Base-by-base conservation (phyloP, 2,888 invertebrate species). In the Ornithoptera priamus region DNA sequence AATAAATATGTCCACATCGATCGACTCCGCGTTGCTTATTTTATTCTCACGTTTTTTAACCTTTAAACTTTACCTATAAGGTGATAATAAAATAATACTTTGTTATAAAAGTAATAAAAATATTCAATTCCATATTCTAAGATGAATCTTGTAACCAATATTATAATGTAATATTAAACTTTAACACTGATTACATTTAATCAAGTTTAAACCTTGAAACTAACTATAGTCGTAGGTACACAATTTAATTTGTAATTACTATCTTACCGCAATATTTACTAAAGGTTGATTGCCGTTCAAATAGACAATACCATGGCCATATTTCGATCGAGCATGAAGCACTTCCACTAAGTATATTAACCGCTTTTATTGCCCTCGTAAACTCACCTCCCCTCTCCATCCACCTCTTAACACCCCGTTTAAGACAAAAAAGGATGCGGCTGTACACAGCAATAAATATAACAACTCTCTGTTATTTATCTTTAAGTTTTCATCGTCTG, bases 291-390 rank as follows among this genome's bases (percentile, higher is more conserved):
- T 64, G 63, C 57, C 42, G 62, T 46, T 63, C 39, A 69, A 71
- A 70, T 65, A 72, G 65, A 69, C 69, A 70, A 67, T 67, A 67
- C 70, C n/a, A 39, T 30, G 56, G 65, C 66, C 36, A 69, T 75
- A 76, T 76, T 75, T 76, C 69, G 75, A 76, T 75, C 76, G 76
- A 76, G 75, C 73, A 74, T 74, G 69, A 71, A 71, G 69, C 73
- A 71, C 73, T 73, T 70, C 69, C 67, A 69, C 68, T 73, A 75
- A 77, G 74, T 75, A 74, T 73, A 75, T 76, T 73, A 73, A 75
- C 73, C 72, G 66, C 71, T 73, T 77, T 75, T 77, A 77, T 76
- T 72, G 71, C 73, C 62, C 64, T 77, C 75, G 72, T 77, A 77
- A 77, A 74, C 56, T 22, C 7, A 30, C 65, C 46, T 8, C 60